Evolutionary conservation across 2,797 vertebrate genomes (phyloP), one percentile per base, ranked within the genome.

Genomic region (Anabas testudineus): DNA sequence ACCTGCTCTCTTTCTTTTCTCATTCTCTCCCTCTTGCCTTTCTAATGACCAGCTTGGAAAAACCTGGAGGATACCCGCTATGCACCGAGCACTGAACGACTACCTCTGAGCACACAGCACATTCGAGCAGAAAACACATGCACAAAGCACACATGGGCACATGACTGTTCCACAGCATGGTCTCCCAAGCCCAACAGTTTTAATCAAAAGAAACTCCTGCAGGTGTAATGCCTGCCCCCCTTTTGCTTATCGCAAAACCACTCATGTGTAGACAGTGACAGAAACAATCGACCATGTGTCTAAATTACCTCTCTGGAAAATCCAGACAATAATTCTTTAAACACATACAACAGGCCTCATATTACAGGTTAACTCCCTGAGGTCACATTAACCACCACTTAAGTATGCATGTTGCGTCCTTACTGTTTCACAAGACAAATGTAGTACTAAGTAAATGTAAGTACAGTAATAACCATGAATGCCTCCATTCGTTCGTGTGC

Each of bases 41-140:
- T 87, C 76, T 91, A 91, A 90, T 87, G 84, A 85, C 83, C 80
- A 49, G 67, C 53, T 79, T 70, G 75, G 61, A 81, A 79, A 84
- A 85, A 77, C 24, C 86, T 81, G 80, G 74, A 82, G 48, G 58
- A 71, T 16, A 32, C 56, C 71, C 13, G 7, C 57, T 42, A 67
- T 36, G 69, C 60, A 34, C 63, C 30, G 46, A 66, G 53, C 14
- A 24, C 48, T 14, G 47, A 77, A 81, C 71, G 28, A 43, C 65
- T 45, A 60, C 67, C 56, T 54, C 34, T 7, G 36, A 22, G 58
- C 58, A 45, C 70, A 7, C 42, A 46, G 51, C 32, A 56, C 37
- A 56, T 56, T 77, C 52, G 37, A 46, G 26, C 39, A 42, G 12
- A 70, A 61, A 55, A 19, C 18, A 63, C n/a, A 16, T 62, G 71